These are phyloP conservation scores for Nomia melanderi DNA, from an alignment of 1,140 invertebrate genomes.

Conservation along the genomic window DNA sequence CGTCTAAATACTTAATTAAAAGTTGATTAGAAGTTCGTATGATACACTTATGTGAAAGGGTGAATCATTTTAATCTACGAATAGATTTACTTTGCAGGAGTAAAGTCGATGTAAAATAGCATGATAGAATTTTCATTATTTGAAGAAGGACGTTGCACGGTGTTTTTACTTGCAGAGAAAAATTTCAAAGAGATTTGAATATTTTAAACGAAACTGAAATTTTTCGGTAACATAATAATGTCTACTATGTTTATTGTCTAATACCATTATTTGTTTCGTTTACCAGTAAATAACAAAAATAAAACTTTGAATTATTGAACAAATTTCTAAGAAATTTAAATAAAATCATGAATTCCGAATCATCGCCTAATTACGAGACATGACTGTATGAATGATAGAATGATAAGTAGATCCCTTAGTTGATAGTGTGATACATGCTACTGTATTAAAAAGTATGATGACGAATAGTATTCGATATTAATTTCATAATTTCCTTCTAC, in stretches of 20 bases:
- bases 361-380: background rate
- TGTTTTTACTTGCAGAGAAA: background rate
- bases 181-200: background rate
- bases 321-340: too few relatives aligned
- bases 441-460: background rate
- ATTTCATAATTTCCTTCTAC: too few relatives aligned
- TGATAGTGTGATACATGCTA: background rate
- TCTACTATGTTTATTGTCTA: too few relatives aligned
- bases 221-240: background rate
- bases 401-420: background rate
- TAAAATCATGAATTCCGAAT: background rate
- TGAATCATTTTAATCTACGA: constrained; percentile 3
- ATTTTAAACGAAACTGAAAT: background rate
- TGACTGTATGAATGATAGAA: background rate
- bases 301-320: too few relatives aligned
- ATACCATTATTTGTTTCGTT: too few relatives aligned
- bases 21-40: background rate
- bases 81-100: background rate
- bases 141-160: background rate
- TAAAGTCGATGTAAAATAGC: background rate
- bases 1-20: constrained; percentile 15
- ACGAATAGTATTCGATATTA: too few relatives aligned
- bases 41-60: background rate
- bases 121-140: background rate
- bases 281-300: too few relatives aligned